Evolutionary conservation across 2,797 vertebrate species (phyloP), one percentile per base, ranked within the genome.

Genomic region (Natrix natrix): DNA sequence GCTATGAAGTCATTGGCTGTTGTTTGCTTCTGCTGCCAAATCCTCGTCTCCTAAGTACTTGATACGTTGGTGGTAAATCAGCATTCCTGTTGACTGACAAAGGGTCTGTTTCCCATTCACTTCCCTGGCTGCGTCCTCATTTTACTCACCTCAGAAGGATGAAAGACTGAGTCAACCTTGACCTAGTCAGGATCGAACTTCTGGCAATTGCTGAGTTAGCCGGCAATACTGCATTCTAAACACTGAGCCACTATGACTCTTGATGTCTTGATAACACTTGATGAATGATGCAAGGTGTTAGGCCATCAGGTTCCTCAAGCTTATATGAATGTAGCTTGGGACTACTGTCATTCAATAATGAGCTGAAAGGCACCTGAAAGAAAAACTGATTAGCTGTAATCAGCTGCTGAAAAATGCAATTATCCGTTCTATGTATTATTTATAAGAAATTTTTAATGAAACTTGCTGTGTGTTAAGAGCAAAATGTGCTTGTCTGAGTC

Each of bases 401-500:
- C 52, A 92, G 32, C 37, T n/a, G 48, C 28, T 86, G 54, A 88
- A 88, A 43, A 83, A 83, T 48, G 37, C 37, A 48, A 83, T 83
- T 83, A 12, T 83, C 10, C 20, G 10, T 83, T 48, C 20, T 12
- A 83, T 48, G 20, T 83, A 83, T 48, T 83, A 83, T 83, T 48
- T 83, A 83, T 48, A 37, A 48, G 37, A 4, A 0, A 5, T 11
- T 48, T 83, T 83, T 12, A 24, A 83, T 92, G 43, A 92, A 59
- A 78, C 69, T 90, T 92, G 90, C 86, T 0, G 0, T 1, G 0
- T 48, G 86, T 92, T 95, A 91, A 63, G 90, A 92, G 28, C 78
- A 93, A 91, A 69, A 88, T 61, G 91, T 92, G 57, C 93, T 95
- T 88, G 28, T 93, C 87, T 92, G 43, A 52, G 61, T 90, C 90